phyloP scores from a whole-genome alignment of 2,113 vertebrate genomes.

The Seriola dumerili region DNA sequence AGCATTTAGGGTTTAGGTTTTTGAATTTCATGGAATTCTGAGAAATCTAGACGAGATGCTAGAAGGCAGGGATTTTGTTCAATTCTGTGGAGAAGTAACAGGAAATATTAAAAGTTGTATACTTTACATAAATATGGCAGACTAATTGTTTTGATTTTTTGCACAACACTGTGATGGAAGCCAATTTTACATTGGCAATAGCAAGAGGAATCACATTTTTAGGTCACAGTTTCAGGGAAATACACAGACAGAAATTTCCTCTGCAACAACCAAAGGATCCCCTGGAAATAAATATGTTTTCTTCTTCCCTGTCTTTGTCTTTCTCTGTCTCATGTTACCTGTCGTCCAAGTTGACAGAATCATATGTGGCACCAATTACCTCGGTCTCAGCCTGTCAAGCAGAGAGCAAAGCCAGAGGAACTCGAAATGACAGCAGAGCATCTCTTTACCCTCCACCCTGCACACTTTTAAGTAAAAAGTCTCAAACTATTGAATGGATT shows the following conservation, averaged over 20 bases:
- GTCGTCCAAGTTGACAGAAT: conserved; percentile 62
- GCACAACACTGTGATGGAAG: neutral
- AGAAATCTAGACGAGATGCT: conserved; percentile 3
- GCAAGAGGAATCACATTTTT: neutral
- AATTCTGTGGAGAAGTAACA: neutral
- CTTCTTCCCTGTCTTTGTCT: conserved; percentile 20
- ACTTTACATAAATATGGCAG: neutral
- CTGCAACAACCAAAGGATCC: neutral
- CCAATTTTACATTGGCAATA: conserved; percentile 8
- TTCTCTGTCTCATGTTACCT: conserved; percentile 58
- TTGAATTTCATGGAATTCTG: neutral
- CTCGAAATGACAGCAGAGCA: conserved; percentile 48
- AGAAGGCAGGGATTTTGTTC: neutral
- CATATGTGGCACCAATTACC: conserved; percentile 69
- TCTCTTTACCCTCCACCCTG: conserved; percentile 40
- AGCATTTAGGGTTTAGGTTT: neutral
- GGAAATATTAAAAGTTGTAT: neutral
- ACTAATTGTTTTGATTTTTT: neutral
- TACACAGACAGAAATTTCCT: neutral
- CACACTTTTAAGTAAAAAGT: neutral
- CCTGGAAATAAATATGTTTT: conserved; percentile 9
- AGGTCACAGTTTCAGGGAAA: neutral
- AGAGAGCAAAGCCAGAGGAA: conserved; percentile 38
- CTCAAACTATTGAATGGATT: no score
- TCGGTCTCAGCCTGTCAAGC: conserved; percentile 52